Percentiles rank a stretch among this genome's conserved stretches.
Conservation (phyloP, 2,113 vertebrate species). For the Lophotis ruficrista region DNA sequence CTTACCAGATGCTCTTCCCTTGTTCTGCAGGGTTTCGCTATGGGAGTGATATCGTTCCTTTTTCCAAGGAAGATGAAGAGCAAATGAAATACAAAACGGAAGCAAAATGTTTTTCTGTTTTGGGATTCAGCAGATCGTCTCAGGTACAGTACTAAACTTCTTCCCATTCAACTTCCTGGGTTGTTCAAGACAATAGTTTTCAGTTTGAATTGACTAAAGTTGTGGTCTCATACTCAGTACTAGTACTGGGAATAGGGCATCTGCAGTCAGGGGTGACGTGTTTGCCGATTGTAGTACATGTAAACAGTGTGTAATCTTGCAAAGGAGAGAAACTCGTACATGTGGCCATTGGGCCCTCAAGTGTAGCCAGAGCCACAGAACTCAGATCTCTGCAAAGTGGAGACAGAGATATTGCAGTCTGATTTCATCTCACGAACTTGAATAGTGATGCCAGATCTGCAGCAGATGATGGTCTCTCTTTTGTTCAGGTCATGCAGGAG, state of each 20-base stretch:
- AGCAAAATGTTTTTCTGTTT: constrained; percentile 90
- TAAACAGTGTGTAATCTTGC: neutral
- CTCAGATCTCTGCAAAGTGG: neutral
- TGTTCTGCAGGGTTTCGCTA: constrained; percentile 88
- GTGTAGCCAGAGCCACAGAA: neutral
- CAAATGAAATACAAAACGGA: constrained; percentile 97
- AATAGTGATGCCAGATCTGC: neutral
- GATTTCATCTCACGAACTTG: neutral
- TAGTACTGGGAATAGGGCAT: neutral
- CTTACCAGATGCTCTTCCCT: constrained; percentile 63
- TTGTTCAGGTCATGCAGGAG: neutral
- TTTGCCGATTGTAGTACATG: neutral
- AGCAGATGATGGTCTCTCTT: neutral
- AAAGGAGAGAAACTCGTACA: neutral
- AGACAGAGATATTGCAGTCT: neutral
- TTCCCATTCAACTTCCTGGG: neutral
- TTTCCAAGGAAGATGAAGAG: constrained; percentile 95
- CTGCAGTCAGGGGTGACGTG: neutral
- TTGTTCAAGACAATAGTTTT: neutral
- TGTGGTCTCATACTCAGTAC: neutral
- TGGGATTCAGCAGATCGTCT: constrained; percentile 89
- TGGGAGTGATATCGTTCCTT: constrained; percentile 95
- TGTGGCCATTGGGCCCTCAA: neutral
- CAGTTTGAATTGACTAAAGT: neutral
- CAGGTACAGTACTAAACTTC: constrained; percentile 71